Percentiles rank a stretch among this genome's conserved stretches.
Evolutionary conservation across 1,140 invertebrate genomes (phyloP).

Genomic region (Apis dorsata): DNA sequence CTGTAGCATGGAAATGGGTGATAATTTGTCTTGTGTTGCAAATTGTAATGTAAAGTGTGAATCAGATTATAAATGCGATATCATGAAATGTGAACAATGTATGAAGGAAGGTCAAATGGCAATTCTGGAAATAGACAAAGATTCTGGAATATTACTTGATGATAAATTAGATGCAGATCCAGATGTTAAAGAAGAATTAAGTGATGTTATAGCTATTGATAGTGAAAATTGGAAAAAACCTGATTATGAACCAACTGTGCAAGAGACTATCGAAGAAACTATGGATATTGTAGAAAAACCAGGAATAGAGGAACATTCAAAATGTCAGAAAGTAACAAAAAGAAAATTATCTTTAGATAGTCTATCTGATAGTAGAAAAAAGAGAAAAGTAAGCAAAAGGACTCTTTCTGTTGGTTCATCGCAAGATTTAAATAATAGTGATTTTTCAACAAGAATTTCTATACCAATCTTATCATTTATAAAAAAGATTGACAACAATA

Average conservation of each 20-base stretch:
- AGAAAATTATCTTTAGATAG: slow-evolving; percentile 76
- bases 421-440: slow-evolving; percentile 53
- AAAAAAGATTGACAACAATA: slow-evolving; percentile 44
- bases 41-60: slow-evolving; percentile 78
- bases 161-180: slow-evolving; percentile 76
- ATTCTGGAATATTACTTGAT: slow-evolving; percentile 75
- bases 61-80: slow-evolving; percentile 76
- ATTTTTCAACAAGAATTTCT: slow-evolving; percentile 30
- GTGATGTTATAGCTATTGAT: slow-evolving; percentile 70
- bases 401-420: slow-evolving; percentile 73
- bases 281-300: slow-evolving; percentile 44
- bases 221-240: slow-evolving; percentile 75
- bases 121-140: slow-evolving; percentile 77
- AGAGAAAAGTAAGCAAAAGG: slow-evolving; percentile 73
- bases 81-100: slow-evolving; percentile 78
- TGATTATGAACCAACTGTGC: slow-evolving; percentile 75
- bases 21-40: slow-evolving; percentile 72
- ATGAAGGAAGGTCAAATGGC: slow-evolving; percentile 75
- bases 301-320: slow-evolving; percentile 75
- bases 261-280: slow-evolving; percentile 67
- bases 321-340: slow-evolving; percentile 80
- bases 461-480: slow-evolving; percentile 43
- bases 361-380: slow-evolving; percentile 70
- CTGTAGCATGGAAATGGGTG: slow-evolving; percentile 72
- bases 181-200: slow-evolving; percentile 75